Conservation (phyloP, 2,113 vertebrate species). For the Haemorhous mexicanus region DNA sequence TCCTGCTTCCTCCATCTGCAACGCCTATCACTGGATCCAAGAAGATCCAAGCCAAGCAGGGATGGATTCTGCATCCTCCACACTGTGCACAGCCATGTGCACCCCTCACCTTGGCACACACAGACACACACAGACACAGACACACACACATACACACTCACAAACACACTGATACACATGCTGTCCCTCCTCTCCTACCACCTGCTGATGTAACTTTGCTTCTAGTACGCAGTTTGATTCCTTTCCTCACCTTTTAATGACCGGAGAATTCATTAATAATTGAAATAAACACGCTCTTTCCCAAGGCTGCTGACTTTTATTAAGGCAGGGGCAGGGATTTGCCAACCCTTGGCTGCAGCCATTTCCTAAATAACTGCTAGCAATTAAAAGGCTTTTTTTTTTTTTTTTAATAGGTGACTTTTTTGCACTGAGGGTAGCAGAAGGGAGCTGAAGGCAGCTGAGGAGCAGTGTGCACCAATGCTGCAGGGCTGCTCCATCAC, state of each 20-base stretch:
- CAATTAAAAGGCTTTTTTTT: constrained; percentile 58
- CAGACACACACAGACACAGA: background rate
- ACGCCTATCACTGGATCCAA: accelerated
- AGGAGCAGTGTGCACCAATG: background rate
- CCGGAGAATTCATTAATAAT: constrained; percentile 70
- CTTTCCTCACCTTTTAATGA: constrained; percentile 71
- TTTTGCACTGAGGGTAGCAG: background rate
- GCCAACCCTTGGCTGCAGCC: constrained; percentile 60
- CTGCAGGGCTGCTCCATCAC: background rate
- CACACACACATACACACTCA: background rate
- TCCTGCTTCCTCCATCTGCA: background rate
- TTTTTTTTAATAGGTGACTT: constrained; percentile 11
- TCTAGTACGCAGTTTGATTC: constrained; percentile 12
- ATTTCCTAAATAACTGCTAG: constrained; percentile 68
- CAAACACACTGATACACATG: accelerated
- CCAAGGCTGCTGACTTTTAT: constrained; percentile 66
- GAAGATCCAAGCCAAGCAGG: background rate
- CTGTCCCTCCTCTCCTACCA: background rate
- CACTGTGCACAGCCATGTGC: accelerated
- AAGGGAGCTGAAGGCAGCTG: background rate
- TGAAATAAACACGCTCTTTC: constrained; percentile 65
- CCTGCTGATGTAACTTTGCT: constrained; percentile 42
- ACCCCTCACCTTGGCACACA: background rate
- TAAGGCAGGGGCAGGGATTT: constrained; percentile 59
- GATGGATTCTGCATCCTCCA: background rate